phyloP scores from a whole-genome alignment of 2,888 invertebrate genomes.

The Lumbricus terrestris region DNA sequence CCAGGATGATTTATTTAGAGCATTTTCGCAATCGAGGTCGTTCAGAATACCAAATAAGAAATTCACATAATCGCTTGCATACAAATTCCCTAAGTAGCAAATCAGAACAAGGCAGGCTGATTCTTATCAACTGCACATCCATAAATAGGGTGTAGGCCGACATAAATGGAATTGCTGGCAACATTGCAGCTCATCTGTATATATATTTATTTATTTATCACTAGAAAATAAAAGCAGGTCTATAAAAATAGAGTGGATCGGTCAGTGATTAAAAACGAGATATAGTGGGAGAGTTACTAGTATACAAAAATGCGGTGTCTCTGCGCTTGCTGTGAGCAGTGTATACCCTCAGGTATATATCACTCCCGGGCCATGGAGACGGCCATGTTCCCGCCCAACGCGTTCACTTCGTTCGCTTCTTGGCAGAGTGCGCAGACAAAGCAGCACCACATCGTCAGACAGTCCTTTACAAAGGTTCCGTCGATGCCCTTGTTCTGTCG shows the following conservation, averaged over 20 bases:
- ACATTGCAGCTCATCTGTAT: too few species aligned
- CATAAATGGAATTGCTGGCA: background rate
- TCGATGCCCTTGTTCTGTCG: constrained; percentile 47
- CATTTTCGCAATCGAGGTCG: background rate
- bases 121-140: background rate
- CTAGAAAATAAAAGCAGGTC: background rate
- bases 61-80: background rate
- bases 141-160: background rate
- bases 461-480: constrained; percentile 45
- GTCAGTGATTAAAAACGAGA: background rate
- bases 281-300: background rate
- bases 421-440: constrained; percentile 46
- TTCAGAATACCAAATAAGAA: background rate
- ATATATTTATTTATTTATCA: background rate
- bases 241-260: too few species aligned
- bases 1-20: too few species aligned
- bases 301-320: background rate
- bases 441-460: constrained; percentile 47
- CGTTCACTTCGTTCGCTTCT: constrained; percentile 40
- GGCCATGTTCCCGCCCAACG: constrained; percentile 20
- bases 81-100: background rate
- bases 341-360: too few species aligned
- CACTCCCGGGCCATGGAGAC: background rate
- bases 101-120: background rate
- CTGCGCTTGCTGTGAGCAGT: background rate